A percentile compares a stretch with the other conserved stretches of the same genome.
Evolutionary conservation across 2,113 vertebrate genomes (phyloP).

Genomic region (Hemibagrus wyckioides): DNA sequence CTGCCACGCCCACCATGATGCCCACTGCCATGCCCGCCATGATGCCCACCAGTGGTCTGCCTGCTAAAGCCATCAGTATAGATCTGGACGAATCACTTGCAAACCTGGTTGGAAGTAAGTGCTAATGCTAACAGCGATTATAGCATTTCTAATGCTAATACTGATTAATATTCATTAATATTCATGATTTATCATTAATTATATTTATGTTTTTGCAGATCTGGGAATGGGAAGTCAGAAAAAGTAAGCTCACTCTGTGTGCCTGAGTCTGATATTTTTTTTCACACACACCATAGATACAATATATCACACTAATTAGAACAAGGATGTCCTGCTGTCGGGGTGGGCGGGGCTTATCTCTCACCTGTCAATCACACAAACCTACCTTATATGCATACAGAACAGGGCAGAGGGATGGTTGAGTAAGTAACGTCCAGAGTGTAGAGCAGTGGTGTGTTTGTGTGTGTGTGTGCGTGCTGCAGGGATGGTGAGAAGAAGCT

Average conservation of each 20-base stretch:
- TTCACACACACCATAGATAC: not conserved
- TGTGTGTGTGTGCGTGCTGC: constrained; percentile 29
- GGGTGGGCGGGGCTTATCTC: not conserved
- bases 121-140: not conserved
- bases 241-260: constrained; percentile 81
- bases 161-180: not conserved
- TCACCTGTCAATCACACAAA: not conserved
- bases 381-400: not conserved
- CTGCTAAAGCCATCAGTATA: constrained; percentile 85
- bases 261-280: not conserved
- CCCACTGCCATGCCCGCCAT: constrained; percentile 6
- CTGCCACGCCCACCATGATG: constrained; percentile 2
- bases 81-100: constrained; percentile 95
- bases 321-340: not conserved
- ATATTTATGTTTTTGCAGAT: constrained; percentile 74
- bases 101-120: constrained; percentile 93
- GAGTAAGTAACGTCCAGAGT: not conserved
- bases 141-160: not conserved
- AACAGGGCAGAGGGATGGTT: not conserved
- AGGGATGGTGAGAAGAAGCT: constrained; percentile 89
- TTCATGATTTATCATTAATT: not conserved
- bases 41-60: constrained; percentile 64
- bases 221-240: constrained; percentile 88
- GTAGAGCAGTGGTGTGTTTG: not conserved
- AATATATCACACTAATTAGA: not conserved